Evolutionary conservation across 1,140 invertebrate species (phyloP).

Genomic region (Drosophila nikananu): DNA sequence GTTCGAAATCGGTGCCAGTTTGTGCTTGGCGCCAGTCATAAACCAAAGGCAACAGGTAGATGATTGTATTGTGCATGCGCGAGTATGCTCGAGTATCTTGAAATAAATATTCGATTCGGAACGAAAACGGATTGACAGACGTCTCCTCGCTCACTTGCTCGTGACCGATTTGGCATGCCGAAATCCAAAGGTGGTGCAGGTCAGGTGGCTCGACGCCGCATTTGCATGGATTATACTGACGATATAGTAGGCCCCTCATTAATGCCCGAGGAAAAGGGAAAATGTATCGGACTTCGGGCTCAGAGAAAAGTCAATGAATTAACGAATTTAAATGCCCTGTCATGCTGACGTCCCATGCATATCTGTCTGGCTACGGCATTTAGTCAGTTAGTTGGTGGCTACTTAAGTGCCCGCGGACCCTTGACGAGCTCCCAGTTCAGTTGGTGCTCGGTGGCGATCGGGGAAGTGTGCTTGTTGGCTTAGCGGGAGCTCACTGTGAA

Average conservation of each 20-base stretch:
- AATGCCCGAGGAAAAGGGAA: conserved; percentile 52
- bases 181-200: conserved; percentile 55
- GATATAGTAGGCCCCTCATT: conserved; percentile 49
- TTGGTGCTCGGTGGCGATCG: conserved; percentile 10
- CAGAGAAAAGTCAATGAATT: conserved; percentile 51
- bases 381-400: conserved; percentile 8
- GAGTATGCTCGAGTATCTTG: conserved; percentile 14
- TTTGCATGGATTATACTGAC: conserved; percentile 40
- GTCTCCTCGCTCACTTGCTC: background rate
- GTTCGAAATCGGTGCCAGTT: conserved; percentile 68
- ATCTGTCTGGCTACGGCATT: background rate
- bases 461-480: conserved; percentile 10
- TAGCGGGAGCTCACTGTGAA: conserved; percentile 18
- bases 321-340: conserved; percentile 12
- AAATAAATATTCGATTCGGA: conserved; percentile 32
- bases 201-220: conserved; percentile 40
- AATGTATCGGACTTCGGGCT: conserved; percentile 28
- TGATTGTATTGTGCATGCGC: background rate
- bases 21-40: conserved; percentile 75
- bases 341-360: conserved; percentile 33
- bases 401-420: background rate
- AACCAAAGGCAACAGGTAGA: conserved; percentile 52
- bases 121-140: conserved; percentile 30
- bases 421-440: conserved; percentile 28
- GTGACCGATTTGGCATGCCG: conserved; percentile 30